Evolutionary conservation across 2,797 vertebrate species (phyloP).

Genomic region (Hylomyscus alleni): DNA sequence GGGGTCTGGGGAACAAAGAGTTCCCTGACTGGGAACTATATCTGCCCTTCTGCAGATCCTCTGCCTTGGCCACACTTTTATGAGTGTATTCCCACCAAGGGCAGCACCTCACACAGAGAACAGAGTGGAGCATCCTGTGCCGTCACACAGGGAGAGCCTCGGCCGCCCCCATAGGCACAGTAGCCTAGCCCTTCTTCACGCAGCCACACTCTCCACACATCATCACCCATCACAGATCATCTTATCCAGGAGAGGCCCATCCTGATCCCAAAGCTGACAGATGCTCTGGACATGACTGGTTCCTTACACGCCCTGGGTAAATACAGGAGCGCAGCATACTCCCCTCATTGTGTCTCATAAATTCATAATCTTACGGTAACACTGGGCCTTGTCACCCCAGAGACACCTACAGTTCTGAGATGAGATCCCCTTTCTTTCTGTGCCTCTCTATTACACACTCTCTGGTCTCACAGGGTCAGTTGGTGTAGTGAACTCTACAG

Average conservation of each 20-base stretch:
- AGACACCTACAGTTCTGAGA: not conserved
- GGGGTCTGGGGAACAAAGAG: not conserved
- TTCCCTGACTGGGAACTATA: not conserved
- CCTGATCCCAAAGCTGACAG: not conserved
- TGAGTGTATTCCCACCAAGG: not conserved
- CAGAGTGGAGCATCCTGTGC: not conserved
- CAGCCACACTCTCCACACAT: not conserved
- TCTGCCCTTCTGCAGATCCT: not conserved
- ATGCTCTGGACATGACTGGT: not conserved
- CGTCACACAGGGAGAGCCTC: not conserved
- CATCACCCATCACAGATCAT: not conserved
- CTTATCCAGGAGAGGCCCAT: not conserved
- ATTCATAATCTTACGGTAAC: not conserved
- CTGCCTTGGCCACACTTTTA: not conserved
- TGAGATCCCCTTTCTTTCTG: not conserved
- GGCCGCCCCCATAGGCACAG: no score
- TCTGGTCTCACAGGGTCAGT: no score
- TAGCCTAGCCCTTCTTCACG: no score
- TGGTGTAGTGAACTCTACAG: not conserved
- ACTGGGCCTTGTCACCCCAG: not conserved
- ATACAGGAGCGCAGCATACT: accelerated
- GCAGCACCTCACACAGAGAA: not conserved
- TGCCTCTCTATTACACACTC: not conserved
- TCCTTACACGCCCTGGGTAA: not conserved
- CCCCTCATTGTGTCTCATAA: not conserved